phyloP scores from a whole-genome alignment of 2,888 invertebrate species.

The Nomada fabriciana region DNA sequence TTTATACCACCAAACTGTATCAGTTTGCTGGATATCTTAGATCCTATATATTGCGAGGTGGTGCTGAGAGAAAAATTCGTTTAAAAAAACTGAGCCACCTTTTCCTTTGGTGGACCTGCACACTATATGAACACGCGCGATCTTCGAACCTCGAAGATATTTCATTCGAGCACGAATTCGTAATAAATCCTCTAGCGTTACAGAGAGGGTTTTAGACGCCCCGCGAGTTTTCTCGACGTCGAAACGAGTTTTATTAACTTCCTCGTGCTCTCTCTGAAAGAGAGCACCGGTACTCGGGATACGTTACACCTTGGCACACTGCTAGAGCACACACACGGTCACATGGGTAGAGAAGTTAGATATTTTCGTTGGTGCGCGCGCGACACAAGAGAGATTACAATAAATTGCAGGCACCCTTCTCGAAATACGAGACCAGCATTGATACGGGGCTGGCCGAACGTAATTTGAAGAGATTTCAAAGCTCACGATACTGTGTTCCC shows the following conservation, averaged over 20 bases:
- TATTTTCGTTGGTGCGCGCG: conserved; percentile 47
- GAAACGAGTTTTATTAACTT: conserved; percentile 69
- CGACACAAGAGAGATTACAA: conserved; percentile 72
- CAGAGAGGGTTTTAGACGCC: conserved; percentile 3
- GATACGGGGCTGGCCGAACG: conserved; percentile 52
- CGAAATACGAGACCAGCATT: conserved; percentile 75
- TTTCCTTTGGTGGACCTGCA: too few species aligned
- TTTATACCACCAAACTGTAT: too few species aligned
- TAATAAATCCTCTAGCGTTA: conserved; percentile 46
- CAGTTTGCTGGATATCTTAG: too few species aligned
- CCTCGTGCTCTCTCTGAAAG: conserved; percentile 40
- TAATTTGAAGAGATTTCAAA: conserved; percentile 60
- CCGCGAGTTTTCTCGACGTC: conserved; percentile 13
- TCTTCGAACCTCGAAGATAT: conserved; percentile 2
- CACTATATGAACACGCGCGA: neutral
- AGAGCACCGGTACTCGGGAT: conserved; percentile 41
- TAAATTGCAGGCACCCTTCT: conserved; percentile 79
- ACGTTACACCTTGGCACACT: conserved; percentile 50
- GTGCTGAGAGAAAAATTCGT: too few species aligned
- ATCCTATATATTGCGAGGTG: too few species aligned
- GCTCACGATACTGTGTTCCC: conserved; percentile 69
- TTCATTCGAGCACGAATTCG: conserved; percentile 22
- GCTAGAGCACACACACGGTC: neutral
- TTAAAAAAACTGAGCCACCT: neutral
- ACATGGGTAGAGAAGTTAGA: conserved; percentile 59